Evolutionary conservation across 1,140 invertebrate species (phyloP).

Genomic region (Asobara japonica): DNA sequence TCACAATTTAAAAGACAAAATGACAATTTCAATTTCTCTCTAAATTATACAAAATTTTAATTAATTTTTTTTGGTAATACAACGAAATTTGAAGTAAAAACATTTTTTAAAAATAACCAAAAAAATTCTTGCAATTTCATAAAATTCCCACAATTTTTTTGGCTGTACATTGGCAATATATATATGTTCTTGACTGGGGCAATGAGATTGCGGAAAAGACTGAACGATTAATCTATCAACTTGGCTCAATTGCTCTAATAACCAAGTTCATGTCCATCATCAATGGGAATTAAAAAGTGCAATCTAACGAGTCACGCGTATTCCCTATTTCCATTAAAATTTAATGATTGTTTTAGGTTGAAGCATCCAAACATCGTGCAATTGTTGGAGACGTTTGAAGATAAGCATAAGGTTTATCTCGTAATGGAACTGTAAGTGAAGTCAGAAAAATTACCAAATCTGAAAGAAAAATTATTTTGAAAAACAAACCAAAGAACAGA

Average conservation of each 20-base stretch:
- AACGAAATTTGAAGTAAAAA: too few species aligned
- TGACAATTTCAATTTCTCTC: too few species aligned
- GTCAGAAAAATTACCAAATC: too few species aligned
- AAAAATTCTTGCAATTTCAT: too few species aligned
- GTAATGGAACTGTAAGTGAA: slow-evolving; percentile 97
- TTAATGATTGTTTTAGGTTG: slow-evolving; percentile 76
- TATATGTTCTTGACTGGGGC: not conserved
- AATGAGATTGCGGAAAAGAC: slow-evolving; percentile 2
- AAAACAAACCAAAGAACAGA: too few species aligned
- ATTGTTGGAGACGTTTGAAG: slow-evolving; percentile 97
- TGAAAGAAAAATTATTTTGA: too few species aligned
- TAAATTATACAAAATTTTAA: too few species aligned
- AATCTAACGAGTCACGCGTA: not conserved
- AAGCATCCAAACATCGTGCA: slow-evolving; percentile 99
- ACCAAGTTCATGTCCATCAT: not conserved
- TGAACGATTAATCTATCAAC: not conserved
- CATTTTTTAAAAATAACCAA: too few species aligned
- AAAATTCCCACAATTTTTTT: too few species aligned
- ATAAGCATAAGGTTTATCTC: slow-evolving; percentile 97
- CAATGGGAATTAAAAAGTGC: not conserved
- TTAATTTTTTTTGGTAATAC: too few species aligned
- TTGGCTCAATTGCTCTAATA: not conserved
- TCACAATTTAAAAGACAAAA: too few species aligned
- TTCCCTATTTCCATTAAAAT: slow-evolving; percentile 10
- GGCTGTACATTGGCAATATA: too few species aligned